Conservation (phyloP, 2,888 invertebrate genomes). For the Agonopterix subpropinquella region DNA sequence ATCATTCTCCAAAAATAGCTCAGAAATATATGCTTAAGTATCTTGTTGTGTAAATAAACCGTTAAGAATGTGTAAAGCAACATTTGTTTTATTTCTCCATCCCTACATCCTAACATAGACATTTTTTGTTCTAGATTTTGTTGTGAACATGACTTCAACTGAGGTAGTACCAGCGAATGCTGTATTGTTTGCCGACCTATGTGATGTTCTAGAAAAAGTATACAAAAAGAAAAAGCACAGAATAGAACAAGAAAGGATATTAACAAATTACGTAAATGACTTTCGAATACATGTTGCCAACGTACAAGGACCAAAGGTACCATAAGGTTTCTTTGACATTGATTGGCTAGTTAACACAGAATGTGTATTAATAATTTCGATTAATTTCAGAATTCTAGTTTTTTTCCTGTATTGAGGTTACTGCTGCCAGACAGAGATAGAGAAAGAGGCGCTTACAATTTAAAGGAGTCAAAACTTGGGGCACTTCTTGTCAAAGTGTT, state of each 20-base stretch:
- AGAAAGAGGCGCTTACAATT: slow-evolving; percentile 86
- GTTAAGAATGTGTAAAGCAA: not conserved
- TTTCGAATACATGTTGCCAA: slow-evolving; percentile 50
- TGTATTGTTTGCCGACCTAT: slow-evolving; percentile 73
- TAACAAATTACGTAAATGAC: slow-evolving; percentile 64
- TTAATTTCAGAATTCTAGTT: slow-evolving; percentile 70
- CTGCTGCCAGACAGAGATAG: slow-evolving; percentile 87
- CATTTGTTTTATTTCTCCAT: not conserved
- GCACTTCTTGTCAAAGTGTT: slow-evolving; percentile 84
- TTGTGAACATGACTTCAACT: slow-evolving; percentile 11
- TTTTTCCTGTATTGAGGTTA: slow-evolving; percentile 86
- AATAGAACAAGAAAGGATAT: slow-evolving; percentile 59
- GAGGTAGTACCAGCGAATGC: slow-evolving; percentile 35
- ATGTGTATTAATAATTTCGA: not conserved
- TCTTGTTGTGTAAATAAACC: slow-evolving; percentile 77
- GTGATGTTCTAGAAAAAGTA: slow-evolving; percentile 77
- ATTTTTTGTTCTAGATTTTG: slow-evolving; percentile 1
- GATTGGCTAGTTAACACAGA: not conserved
- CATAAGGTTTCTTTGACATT: slow-evolving; percentile 13
- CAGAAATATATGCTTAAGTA: slow-evolving; percentile 85
- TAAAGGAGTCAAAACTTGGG: slow-evolving; percentile 86
- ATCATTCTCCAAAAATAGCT: slow-evolving; percentile 85
- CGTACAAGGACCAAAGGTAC: slow-evolving; percentile 47
- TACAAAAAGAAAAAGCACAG: slow-evolving; percentile 52
- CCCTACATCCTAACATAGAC: not conserved